Evolutionary conservation across 2,797 vertebrate genomes (phyloP).

Genomic region (Coranthus polyacanthus): DNA sequence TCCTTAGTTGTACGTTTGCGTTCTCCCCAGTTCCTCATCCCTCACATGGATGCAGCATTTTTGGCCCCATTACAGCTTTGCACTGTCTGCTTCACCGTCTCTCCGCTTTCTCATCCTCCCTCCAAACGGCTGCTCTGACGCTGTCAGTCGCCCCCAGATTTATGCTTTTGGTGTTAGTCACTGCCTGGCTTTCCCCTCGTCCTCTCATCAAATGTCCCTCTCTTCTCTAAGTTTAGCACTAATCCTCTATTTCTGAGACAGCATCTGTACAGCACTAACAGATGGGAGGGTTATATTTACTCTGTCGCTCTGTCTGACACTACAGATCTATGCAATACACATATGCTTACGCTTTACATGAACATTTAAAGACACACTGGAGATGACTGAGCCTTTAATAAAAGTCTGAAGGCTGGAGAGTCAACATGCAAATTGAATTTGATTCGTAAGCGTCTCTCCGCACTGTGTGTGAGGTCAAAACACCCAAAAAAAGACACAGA

Average conservation of each 20-base stretch:
- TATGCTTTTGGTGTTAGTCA: slow-evolving; percentile 61
- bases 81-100: slow-evolving; percentile 15
- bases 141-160: slow-evolving; percentile 60
- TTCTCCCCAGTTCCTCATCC: slow-evolving; percentile 4
- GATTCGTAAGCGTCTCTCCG: background rate
- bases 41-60: slow-evolving; percentile 23
- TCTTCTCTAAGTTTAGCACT: slow-evolving; percentile 72
- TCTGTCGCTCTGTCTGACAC: slow-evolving; percentile 37
- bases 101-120: slow-evolving; percentile 53
- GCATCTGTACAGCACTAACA: slow-evolving; percentile 71
- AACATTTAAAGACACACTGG: slow-evolving; percentile 20
- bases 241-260: slow-evolving; percentile 77
- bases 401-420: slow-evolving; percentile 5
- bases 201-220: slow-evolving; percentile 50
- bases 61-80: slow-evolving; percentile 25
- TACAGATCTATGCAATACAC: slow-evolving; percentile 20
- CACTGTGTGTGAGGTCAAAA: slow-evolving; percentile 4
- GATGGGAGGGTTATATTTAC: slow-evolving; percentile 72
- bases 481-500: slow-evolving; percentile 1
- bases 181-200: slow-evolving; percentile 40
- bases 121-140: slow-evolving; percentile 58
- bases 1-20: slow-evolving; percentile 27
- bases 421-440: slow-evolving; percentile 25
- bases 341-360: slow-evolving; percentile 8
- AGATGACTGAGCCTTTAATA: slow-evolving; percentile 15